A percentile compares a stretch with the other conserved stretches of the same genome.
phyloP scores from a whole-genome alignment of 2,797 vertebrate genomes.

The Okamejei kenojei region DNA sequence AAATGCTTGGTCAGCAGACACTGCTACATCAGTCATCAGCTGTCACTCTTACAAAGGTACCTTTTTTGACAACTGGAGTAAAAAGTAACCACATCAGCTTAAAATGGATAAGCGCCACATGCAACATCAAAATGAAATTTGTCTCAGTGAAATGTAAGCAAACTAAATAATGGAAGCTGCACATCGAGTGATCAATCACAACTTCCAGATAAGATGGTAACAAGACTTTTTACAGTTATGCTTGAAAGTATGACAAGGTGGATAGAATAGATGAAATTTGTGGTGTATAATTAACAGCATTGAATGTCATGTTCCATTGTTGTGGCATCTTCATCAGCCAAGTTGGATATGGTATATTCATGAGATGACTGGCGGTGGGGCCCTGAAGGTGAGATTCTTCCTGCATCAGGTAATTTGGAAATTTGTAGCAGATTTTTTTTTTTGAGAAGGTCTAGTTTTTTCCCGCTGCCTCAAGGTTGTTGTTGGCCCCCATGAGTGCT shows the following conservation, averaged over 20 bases:
- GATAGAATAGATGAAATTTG: neutral
- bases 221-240: neutral
- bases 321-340: neutral
- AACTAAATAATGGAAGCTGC: neutral
- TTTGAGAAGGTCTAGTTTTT: neutral
- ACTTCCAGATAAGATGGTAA: neutral
- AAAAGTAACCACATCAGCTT: neutral
- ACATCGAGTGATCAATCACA: neutral
- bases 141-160: neutral
- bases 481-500: neutral
- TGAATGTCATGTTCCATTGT: neutral
- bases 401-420: neutral
- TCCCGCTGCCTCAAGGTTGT: neutral
- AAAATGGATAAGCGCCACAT: neutral
- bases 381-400: neutral
- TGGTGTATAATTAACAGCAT: neutral
- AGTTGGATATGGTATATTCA: neutral
- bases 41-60: neutral
- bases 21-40: neutral
- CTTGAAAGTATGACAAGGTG: neutral
- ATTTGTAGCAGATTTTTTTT: neutral
- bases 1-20: constrained; percentile 8
- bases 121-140: neutral
- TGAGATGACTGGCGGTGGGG: neutral
- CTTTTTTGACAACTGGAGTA: neutral